A percentile compares a stretch with the other conserved stretches of the same genome.
Conservation (phyloP, 2,797 vertebrate species). For the Adrianichthys oophorus region DNA sequence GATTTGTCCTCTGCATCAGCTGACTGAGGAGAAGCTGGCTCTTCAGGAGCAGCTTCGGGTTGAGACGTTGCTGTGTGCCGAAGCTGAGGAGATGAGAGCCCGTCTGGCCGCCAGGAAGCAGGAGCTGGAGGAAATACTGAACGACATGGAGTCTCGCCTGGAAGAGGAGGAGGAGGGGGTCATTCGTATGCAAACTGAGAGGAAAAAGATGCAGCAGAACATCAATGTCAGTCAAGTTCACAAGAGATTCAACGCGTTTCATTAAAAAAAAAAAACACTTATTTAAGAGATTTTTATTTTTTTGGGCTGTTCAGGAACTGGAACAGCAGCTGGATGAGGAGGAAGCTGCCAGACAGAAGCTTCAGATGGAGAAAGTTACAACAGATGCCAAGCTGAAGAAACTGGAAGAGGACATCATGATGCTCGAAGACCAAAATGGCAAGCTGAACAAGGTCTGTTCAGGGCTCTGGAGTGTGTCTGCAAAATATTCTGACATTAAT, state of each 20-base stretch:
- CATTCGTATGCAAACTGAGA: conserved; percentile 84
- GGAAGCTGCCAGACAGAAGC: conserved; percentile 91
- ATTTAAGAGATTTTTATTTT: background rate
- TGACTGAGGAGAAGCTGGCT: conserved; percentile 88
- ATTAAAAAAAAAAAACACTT: background rate
- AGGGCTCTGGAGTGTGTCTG: background rate
- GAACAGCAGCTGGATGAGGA: conserved; percentile 97
- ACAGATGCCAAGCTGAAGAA: conserved; percentile 93
- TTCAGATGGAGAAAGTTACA: conserved; percentile 95
- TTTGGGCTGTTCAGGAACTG: conserved; percentile 80
- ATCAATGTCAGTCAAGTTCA: conserved; percentile 79
- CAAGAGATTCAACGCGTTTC: too few species aligned
- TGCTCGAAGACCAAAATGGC: conserved; percentile 93
- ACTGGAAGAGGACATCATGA: conserved; percentile 88
- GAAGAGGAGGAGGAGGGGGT: conserved; percentile 96
- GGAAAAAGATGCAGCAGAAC: conserved; percentile 97
- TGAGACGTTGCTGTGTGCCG: conserved; percentile 92
- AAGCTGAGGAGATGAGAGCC: conserved; percentile 94
- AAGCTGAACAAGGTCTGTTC: conserved; percentile 87
- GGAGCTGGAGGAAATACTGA: conserved; percentile 95
- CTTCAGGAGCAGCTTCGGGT: conserved; percentile 98
- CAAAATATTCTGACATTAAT: background rate
- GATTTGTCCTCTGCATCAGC: conserved; percentile 60
- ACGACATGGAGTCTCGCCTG: conserved; percentile 93
- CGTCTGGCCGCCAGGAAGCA: conserved; percentile 92